Evolutionary conservation across 2,888 invertebrate genomes (phyloP), one percentile per base, ranked within the genome.

Genomic region (Caenorhabditis imperialis): DNA sequence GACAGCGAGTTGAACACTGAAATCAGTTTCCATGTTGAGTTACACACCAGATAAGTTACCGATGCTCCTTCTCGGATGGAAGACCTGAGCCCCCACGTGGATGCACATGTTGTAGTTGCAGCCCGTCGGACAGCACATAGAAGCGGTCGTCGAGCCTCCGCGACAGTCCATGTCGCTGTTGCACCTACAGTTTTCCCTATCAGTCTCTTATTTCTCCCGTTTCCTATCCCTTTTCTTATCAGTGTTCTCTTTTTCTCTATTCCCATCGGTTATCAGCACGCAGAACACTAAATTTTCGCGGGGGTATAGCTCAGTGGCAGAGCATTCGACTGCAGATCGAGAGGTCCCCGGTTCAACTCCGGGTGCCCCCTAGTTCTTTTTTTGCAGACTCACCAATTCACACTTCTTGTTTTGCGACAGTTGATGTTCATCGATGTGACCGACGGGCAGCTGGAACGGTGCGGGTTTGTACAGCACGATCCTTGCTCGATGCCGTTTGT

Each of bases 271-370:
- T 81, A n/a, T n/a, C n/a, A n/a, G n/a, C n/a, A n/a, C n/a, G n/a
- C n/a, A n/a, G n/a, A n/a, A n/a, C n/a, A n/a, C n/a, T n/a, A n/a
- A n/a, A n/a, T n/a, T n/a, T n/a, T n/a, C n/a, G n/a, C n/a, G 54
- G 54, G 54, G 54, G 54, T 54, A 54, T 54, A 54, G 54, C 81
- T 79, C 83, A 83, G 84, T 83, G 84, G 84, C 67, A 84, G 84
- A 84, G 83, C 84, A 84, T 84, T 84, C 83, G 84, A 84, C 81
- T 84, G 84, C 84, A 84, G 84, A 84, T 84, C 84, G 84, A 84
- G 83, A 84, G 84, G 84, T 84, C 84, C 77, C 81, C 74, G 84
- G 84, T 84, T 84, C 84, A 84, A 84, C 44, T 78, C 83, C 83
- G 84, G 78, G 78, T 80, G 82, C 79, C 78, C 83, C 82, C 84